These are phyloP conservation scores for Melopsittacus undulatus DNA, from an alignment of 2,797 vertebrate genomes.

Conservation along the genomic window DNA sequence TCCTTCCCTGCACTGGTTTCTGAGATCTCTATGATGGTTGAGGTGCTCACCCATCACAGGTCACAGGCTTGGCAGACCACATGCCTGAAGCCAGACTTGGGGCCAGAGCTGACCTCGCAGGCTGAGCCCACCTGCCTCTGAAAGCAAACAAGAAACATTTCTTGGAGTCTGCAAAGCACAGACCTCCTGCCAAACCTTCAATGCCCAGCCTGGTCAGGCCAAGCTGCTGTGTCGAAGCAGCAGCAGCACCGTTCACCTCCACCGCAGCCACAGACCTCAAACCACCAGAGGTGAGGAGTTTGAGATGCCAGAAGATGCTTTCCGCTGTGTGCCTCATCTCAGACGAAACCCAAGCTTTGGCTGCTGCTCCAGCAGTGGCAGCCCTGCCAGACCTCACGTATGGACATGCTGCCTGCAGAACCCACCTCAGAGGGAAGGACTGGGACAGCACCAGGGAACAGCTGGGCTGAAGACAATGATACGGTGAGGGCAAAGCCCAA, in stretches of 20 bases:
- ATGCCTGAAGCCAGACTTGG: background rate
- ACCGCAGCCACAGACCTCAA: rapidly evolving
- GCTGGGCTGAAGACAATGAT: background rate
- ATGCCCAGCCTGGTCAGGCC: background rate
- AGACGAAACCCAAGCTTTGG: background rate
- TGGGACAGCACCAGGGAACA: rapidly evolving
- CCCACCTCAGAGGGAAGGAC: background rate
- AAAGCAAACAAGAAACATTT: background rate
- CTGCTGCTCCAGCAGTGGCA: background rate
- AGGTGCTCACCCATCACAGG: background rate
- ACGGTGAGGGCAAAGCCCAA: background rate
- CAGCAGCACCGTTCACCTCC: background rate
- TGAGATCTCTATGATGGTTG: rapidly evolving
- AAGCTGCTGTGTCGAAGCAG: background rate
- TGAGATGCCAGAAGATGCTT: background rate
- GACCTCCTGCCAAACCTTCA: background rate
- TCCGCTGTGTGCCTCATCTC: background rate
- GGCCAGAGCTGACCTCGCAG: background rate
- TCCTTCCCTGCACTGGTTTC: background rate
- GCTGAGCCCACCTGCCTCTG: background rate
- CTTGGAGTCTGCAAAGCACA: background rate
- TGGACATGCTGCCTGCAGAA: rapidly evolving
- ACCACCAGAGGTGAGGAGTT: background rate
- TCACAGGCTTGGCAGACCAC: rapidly evolving
- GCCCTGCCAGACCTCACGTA: background rate